These are phyloP conservation scores for Chymomyza fuscimana DNA, from an alignment of 2,888 invertebrate genomes.

Conservation along the genomic window DNA sequence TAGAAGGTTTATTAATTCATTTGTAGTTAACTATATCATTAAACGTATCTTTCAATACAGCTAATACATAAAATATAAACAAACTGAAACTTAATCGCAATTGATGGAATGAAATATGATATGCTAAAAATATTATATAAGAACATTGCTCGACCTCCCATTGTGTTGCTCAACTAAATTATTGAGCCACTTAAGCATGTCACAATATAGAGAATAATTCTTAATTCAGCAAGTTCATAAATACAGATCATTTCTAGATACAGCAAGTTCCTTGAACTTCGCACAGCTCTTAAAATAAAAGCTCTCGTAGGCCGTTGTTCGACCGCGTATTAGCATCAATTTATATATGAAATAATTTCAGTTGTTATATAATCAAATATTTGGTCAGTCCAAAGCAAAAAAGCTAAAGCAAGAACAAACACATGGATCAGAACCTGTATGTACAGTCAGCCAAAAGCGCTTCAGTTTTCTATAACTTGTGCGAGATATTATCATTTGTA, in stretches of 20 bases:
- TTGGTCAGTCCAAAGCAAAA: not conserved
- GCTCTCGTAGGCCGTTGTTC: not conserved
- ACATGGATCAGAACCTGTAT: conserved; percentile 19
- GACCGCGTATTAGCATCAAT: not conserved
- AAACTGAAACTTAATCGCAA: not conserved
- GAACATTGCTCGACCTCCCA: not conserved
- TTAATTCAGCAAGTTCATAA: not conserved
- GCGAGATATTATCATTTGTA: conserved; percentile 62
- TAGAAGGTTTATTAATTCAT: not conserved
- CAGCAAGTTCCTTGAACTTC: conserved; percentile 63
- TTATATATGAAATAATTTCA: not conserved
- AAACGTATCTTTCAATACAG: not conserved
- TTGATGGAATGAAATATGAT: not conserved
- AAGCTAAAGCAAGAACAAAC: conserved; percentile 16
- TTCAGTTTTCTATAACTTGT: not conserved
- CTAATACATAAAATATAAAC: not conserved
- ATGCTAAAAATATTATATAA: not conserved
- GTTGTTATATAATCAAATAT: not conserved
- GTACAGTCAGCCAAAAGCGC: conserved; percentile 20
- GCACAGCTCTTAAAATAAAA: conserved; percentile 35
- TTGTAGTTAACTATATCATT: not conserved
- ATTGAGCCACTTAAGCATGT: conserved; percentile 4
- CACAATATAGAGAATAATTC: not conserved
- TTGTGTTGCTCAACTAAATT: not conserved
- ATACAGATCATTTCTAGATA: not conserved